Conservation (phyloP, 2,113 vertebrate species). For the Ictidomys tridecemlineatus region DNA sequence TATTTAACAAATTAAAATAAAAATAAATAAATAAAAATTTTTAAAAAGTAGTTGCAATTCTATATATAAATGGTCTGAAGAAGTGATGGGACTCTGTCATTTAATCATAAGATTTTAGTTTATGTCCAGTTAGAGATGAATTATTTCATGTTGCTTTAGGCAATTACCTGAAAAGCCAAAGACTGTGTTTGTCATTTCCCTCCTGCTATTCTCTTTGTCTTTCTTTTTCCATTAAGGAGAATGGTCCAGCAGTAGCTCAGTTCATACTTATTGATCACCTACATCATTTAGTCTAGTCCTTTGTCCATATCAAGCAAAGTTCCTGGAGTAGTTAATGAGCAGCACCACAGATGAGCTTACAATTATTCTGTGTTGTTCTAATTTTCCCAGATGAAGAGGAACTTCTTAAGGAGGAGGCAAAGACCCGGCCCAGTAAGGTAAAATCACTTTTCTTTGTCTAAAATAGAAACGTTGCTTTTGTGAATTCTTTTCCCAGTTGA, state of each 20-base stretch:
- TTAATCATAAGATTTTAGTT: background rate
- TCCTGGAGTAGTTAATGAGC: background rate
- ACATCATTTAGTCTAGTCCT: too few relatives aligned
- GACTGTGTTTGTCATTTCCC: background rate
- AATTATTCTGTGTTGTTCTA: background rate
- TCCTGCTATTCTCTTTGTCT: too few relatives aligned
- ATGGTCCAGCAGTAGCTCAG: background rate
- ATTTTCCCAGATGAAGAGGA: background rate
- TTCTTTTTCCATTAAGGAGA: background rate
- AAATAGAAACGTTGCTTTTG: background rate
- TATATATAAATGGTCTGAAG: too few relatives aligned
- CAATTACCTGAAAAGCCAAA: too few relatives aligned
- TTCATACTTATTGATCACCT: background rate
- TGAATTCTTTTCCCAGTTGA: background rate
- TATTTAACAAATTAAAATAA: too few relatives aligned
- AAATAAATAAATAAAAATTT: too few relatives aligned
- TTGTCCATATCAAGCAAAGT: background rate
- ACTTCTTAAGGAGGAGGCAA: background rate
- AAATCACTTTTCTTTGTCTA: too few relatives aligned
- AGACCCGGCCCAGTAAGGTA: background rate
- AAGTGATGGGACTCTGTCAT: background rate
- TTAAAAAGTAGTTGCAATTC: background rate
- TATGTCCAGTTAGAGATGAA: background rate
- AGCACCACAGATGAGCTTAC: background rate
- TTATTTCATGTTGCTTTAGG: background rate